These are phyloP conservation scores for Hydractinia symbiolongicarpus DNA, from an alignment of 30 jellyfish, hydroid and myxozoan species.

Conservation along the genomic window DNA sequence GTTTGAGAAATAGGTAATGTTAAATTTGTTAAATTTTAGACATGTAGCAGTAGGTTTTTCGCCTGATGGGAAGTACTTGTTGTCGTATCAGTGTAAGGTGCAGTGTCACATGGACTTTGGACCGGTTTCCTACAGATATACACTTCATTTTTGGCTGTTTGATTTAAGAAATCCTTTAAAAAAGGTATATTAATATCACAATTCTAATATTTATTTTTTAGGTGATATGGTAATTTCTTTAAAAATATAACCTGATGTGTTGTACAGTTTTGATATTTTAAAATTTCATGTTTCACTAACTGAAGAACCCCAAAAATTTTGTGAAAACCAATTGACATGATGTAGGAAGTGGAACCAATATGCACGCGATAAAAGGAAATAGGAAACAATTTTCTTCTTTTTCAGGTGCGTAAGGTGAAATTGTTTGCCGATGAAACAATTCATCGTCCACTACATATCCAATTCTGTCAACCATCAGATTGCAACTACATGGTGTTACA, in stretches of 20 bases:
- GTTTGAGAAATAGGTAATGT: not conserved
- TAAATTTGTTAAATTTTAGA: constrained; percentile 27
- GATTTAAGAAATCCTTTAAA: constrained; percentile 42
- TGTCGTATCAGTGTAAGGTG: constrained; percentile 64
- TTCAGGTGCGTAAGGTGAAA: constrained; percentile 58
- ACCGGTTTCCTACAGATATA: constrained; percentile 36
- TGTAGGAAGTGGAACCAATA: not conserved
- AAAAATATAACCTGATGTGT: too few species aligned
- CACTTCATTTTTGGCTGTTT: constrained; percentile 82
- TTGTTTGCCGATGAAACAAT: constrained; percentile 68
- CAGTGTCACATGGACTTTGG: constrained; percentile 29
- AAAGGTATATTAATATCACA: constrained; percentile 40
- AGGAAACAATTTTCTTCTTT: not conserved
- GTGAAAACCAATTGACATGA: too few species aligned
- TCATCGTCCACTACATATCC: constrained; percentile 42
- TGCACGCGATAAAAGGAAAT: not conserved
- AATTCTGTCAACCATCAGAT: constrained; percentile 62
- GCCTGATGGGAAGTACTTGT: constrained; percentile 66
- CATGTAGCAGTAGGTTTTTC: constrained; percentile 79
- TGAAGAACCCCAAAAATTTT: too few species aligned
- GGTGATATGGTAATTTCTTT: not conserved
- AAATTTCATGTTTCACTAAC: too few species aligned
- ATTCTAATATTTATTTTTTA: not conserved
- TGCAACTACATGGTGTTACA: constrained; percentile 57
- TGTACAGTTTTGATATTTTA: too few species aligned